These are phyloP conservation scores for Macquaria ambigua DNA, from an alignment of 2,113 vertebrate species.

Conservation along the genomic window DNA sequence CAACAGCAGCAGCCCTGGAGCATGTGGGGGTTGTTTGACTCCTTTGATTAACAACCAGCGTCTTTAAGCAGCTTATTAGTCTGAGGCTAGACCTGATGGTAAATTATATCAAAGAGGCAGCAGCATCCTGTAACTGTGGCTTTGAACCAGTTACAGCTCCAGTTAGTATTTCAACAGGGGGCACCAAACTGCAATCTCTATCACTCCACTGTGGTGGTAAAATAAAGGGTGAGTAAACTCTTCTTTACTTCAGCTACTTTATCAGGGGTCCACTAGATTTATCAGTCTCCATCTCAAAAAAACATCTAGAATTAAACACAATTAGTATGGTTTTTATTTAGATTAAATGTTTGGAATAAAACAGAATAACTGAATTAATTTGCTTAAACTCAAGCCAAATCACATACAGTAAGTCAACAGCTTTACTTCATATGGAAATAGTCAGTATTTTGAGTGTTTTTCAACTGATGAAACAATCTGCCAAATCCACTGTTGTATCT, in stretches of 20 bases:
- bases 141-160: neutral
- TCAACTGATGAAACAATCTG: too few species aligned
- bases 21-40: neutral
- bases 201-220: neutral
- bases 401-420: neutral
- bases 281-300: neutral
- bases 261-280: neutral
- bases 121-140: neutral
- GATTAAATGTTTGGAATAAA: neutral
- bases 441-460: too few species aligned
- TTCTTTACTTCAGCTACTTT: neutral
- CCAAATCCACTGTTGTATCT: too few species aligned
- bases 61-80: conserved; percentile 13
- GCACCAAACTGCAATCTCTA: too few species aligned
- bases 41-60: neutral
- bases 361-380: neutral
- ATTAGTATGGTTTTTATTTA: neutral
- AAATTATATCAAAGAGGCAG: conserved; percentile 14
- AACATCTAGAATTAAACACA: neutral
- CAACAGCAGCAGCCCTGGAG: conserved; percentile 9
- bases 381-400: neutral
- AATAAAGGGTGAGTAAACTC: too few species aligned
- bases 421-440: neutral
- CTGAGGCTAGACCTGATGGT: neutral
- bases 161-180: too few species aligned